Evolutionary conservation across 2,113 vertebrate genomes (phyloP), one percentile per base, ranked within the genome.

Genomic region (Pogonocichla stellata): DNA sequence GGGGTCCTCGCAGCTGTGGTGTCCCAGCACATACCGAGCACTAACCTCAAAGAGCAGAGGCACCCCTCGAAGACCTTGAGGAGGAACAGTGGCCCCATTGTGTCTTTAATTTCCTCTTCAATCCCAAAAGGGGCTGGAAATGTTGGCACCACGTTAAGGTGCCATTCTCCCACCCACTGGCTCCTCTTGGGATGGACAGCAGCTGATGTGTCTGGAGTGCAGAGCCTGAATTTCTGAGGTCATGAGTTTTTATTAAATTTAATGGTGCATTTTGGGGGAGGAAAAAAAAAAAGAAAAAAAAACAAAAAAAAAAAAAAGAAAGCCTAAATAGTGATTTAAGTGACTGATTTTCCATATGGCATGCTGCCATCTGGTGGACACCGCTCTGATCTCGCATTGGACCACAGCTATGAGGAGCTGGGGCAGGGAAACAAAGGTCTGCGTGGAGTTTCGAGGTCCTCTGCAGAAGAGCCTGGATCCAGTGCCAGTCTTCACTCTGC

Each of bases 341-440:
- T 92, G 90, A 90, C 72, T 93, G 85, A 74, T 94, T 97, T 96
- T 96, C 65, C 60, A 97, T 96, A 96, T 97, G 96, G 94, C 95
- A 96, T 96, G 92, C 94, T 96, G 94, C 95, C 95, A 97, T 97
- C 96, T 97, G 95, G 95, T 97, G 96, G 96, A 78, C 88, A 13
- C 19, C 60, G 86, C 48, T 93, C 88, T 53, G 48, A 86, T 90
- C 48, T 26, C 53, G n/a, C 28, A 1, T 88, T 64, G 78, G 93
- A 57, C 88, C 86, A 40, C 53, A 16, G 40, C 36, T 23, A 6
- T 4, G 47, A 74, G 8, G 36, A 64, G 36, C n/a, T 56, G 57
- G 82, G 67, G 47, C 75, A 42, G 53, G 23, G 36, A 67, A 93
- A 90, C 67, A 88, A 90, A 86, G 25, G 31, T 56, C 50, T 56